phyloP scores from a whole-genome alignment of 2,888 invertebrate species.

The Fragum fragum region DNA sequence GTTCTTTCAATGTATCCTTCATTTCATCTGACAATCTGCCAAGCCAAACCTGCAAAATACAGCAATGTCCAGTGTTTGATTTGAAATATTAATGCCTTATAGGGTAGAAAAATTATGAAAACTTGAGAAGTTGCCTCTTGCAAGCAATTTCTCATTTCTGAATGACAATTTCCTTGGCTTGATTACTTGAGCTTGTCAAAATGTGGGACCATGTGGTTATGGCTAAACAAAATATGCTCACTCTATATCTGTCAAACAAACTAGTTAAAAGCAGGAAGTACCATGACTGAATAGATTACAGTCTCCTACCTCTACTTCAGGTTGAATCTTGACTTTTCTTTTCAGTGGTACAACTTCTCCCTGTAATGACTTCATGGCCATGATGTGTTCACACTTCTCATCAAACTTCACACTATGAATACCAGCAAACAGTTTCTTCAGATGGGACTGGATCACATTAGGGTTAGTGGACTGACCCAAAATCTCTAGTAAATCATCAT shows the following conservation, averaged over 20 bases:
- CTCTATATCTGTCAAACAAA: too few species aligned
- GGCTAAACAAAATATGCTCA: too few species aligned
- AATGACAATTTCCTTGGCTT: too few species aligned
- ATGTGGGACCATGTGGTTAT: too few species aligned
- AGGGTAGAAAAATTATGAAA: too few species aligned
- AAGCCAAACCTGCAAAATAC: constrained; percentile 89
- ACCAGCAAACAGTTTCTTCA: constrained; percentile 97
- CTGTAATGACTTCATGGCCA: constrained; percentile 92
- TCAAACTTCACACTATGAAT: constrained; percentile 90
- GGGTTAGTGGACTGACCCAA: constrained; percentile 97
- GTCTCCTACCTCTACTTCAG: constrained; percentile 91
- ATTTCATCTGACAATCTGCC: constrained; percentile 94
- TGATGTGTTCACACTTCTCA: constrained; percentile 88
- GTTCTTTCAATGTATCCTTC: constrained; percentile 91
- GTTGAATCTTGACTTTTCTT: constrained; percentile 91
- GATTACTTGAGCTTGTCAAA: too few species aligned
- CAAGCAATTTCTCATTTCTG: too few species aligned
- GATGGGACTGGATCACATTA: constrained; percentile 95
- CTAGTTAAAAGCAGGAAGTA: too few species aligned
- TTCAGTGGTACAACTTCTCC: constrained; percentile 92
- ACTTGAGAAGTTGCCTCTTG: too few species aligned
- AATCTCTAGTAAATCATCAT: constrained; percentile 98
- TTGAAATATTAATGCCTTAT: too few species aligned
- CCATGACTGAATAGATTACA: too few species aligned
- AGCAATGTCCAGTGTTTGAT: not conserved